Percentiles rank a stretch among this genome's conserved stretches.
phyloP scores from a whole-genome alignment of 1,140 invertebrate genomes.

The Cydia splendana region DNA sequence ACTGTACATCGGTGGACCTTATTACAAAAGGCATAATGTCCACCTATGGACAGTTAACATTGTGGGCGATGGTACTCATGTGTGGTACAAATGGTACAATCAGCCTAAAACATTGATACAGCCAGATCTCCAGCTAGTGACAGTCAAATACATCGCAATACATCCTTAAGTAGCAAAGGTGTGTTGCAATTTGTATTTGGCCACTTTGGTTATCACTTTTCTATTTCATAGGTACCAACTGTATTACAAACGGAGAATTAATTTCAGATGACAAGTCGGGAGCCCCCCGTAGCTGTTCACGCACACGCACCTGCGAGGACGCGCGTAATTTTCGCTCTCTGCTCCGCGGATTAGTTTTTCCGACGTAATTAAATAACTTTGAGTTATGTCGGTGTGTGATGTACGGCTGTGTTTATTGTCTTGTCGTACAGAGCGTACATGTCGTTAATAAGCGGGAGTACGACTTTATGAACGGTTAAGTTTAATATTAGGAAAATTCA shows the following conservation, averaged over 20 bases:
- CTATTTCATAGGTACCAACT: too few species aligned
- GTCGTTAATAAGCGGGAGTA: neutral
- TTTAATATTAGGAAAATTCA: neutral
- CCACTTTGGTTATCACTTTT: too few species aligned
- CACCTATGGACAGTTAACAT: too few species aligned
- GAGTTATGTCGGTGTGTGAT: slow-evolving; percentile 74
- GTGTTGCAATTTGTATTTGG: too few species aligned
- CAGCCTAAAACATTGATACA: too few species aligned
- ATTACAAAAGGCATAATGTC: too few species aligned
- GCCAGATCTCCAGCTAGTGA: too few species aligned
- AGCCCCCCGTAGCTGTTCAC: slow-evolving; percentile 52
- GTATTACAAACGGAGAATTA: neutral
- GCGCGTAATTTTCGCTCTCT: slow-evolving; percentile 70
- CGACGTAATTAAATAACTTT: slow-evolving; percentile 79
- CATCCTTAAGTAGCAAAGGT: too few species aligned
- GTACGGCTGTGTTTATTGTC: slow-evolving; percentile 75
- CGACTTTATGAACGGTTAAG: neutral
- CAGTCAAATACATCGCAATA: too few species aligned
- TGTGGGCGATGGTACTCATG: too few species aligned
- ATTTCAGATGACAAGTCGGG: neutral
- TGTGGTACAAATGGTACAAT: too few species aligned
- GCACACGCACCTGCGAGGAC: slow-evolving; percentile 62
- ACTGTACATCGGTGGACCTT: too few species aligned
- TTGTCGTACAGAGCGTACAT: slow-evolving; percentile 42
- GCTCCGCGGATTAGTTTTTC: slow-evolving; percentile 76